Base-by-base conservation (phyloP, 1,140 invertebrate genomes). In the Phenacoccus solenopsis region DNA sequence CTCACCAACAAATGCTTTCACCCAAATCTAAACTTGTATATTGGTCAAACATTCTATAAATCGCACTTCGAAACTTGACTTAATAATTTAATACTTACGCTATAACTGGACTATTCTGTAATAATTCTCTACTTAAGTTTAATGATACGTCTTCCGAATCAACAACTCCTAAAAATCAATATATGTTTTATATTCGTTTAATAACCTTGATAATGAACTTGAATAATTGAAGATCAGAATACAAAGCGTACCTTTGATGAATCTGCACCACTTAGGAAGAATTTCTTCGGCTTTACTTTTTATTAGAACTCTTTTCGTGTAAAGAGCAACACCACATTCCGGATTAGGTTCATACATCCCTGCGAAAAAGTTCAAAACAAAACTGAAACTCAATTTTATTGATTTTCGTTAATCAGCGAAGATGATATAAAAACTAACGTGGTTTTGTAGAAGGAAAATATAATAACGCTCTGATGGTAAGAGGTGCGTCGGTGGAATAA, bases 351-450 rank as follows among this genome's bases (percentile, higher is more conserved):
- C 38, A 49, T 49, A 49, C 3, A 49, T n/a, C 4, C 12, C 38
- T 49, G 38, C 20, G 20, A 49, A 10, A 16, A 16, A 9, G 3
- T 49, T 16, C 38, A 49, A 49, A 4, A 49, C 38, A 49, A 13
- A 49, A 16, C 13, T 4, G 38, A 16, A 49, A 49, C 13, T 49
- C 5, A 16, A 79, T 77, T 99, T 99, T 76, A 99, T 98, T 81
- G 97, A 96, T 81, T 98, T 98, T 84, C 96, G 97, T 80, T 98
- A 98, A 80, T 95, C 94, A 80, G 97, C n/a, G n/a, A n/a, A n/a
- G n/a, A n/a, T n/a, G 98, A 77, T 99, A 96, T 75, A 98, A 99
- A 25, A 98, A 84, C 82, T 98, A 96, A 79, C 98, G 98, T 56
- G 97, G 96, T 56, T 95, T 93, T 35, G 96, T 85, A 73, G 94